A percentile compares a stretch with the other conserved stretches of the same genome.
Evolutionary conservation across 2,888 invertebrate genomes (phyloP).

Genomic region (Gastrophysa polygoni): DNA sequence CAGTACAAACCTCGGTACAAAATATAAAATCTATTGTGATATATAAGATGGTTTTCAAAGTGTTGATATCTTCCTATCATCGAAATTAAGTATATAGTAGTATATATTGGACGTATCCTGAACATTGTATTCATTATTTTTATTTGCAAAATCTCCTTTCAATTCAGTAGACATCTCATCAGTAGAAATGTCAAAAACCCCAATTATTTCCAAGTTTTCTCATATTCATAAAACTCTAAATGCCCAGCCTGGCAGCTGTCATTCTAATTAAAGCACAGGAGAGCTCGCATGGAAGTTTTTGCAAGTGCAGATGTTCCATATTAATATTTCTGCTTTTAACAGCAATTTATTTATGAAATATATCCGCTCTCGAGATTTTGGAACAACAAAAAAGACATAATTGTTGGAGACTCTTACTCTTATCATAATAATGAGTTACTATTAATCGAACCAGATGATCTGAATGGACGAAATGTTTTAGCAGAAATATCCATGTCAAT

Average conservation of each 20-base stretch:
- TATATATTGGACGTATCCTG: too few species aligned
- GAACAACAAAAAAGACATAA: neutral
- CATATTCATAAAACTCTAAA: neutral
- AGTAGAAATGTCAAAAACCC: too few species aligned
- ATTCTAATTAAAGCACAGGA: neutral
- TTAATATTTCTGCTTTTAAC: neutral
- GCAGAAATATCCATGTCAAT: too few species aligned
- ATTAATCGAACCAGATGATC: neutral
- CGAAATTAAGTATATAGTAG: too few species aligned
- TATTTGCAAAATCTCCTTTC: too few species aligned
- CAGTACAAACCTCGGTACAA: too few species aligned
- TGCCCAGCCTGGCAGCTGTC: neutral
- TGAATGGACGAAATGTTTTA: neutral
- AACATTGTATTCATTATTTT: too few species aligned
- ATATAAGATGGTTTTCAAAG: too few species aligned
- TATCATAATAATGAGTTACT: neutral
- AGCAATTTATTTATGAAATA: neutral
- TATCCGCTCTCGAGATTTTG: neutral
- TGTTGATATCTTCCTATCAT: too few species aligned
- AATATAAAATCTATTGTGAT: too few species aligned
- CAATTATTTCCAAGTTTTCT: too few species aligned
- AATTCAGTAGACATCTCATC: too few species aligned
- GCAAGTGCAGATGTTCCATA: neutral
- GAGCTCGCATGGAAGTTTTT: neutral
- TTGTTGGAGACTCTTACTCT: neutral